These are phyloP conservation scores for Diphyllodes magnificus DNA, from an alignment of 2,113 vertebrate genomes.

Conservation along the genomic window DNA sequence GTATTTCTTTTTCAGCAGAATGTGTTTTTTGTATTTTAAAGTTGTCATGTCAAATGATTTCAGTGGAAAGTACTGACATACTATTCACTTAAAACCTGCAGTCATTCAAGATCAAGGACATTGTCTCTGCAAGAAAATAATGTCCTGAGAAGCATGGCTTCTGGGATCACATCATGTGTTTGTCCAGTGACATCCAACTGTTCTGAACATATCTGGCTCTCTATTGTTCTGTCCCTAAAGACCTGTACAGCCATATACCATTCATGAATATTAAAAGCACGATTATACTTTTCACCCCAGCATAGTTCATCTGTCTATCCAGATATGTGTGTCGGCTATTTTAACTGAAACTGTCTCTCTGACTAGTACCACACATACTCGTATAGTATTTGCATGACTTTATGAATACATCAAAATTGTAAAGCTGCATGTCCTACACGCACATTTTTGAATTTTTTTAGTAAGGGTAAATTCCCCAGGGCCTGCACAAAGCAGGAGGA, in stretches of 20 bases:
- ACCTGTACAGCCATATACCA: background rate
- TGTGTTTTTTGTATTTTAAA: background rate
- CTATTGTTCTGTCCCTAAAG: background rate
- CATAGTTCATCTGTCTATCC: background rate
- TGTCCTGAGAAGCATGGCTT: background rate
- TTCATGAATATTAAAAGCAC: constrained; percentile 31
- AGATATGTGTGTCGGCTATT: background rate
- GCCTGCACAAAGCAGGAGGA: fast-evolving
- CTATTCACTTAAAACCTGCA: background rate
- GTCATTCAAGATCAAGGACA: background rate
- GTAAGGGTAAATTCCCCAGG: background rate
- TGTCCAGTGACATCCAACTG: background rate
- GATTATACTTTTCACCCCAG: constrained; percentile 11
- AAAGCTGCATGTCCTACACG: background rate
- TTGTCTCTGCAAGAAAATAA: background rate
- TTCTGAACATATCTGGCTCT: background rate
- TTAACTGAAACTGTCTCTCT: constrained; percentile 1
- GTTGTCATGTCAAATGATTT: background rate
- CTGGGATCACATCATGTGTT: background rate
- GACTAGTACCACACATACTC: background rate
- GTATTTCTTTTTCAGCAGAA: background rate
- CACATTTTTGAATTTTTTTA: background rate
- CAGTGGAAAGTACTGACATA: background rate
- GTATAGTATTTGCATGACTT: background rate
- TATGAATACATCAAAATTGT: background rate